These are phyloP conservation scores for Pseudococcus viburni DNA, from an alignment of 2,888 invertebrate species.

Conservation along the genomic window DNA sequence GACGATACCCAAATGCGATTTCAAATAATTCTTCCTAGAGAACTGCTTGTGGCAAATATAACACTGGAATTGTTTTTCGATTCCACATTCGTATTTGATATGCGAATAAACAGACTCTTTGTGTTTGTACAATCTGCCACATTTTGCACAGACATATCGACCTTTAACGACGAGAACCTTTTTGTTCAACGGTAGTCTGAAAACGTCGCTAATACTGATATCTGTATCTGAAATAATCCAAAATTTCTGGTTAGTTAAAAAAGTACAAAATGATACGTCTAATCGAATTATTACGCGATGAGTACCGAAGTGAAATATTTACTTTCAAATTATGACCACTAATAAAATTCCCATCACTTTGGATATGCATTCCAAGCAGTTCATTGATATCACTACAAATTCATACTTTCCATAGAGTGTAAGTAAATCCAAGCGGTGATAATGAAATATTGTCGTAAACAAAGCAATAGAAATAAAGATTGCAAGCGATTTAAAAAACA, in stretches of 20 bases:
- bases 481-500: neutral
- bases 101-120: conserved; percentile 68
- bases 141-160: conserved; percentile 66
- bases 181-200: neutral
- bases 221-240: conserved; percentile 37
- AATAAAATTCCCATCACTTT: too few species aligned
- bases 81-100: conserved; percentile 70
- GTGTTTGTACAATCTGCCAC: conserved; percentile 68
- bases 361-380: too few species aligned
- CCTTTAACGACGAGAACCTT: conserved; percentile 27
- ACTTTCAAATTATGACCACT: too few species aligned
- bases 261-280: neutral
- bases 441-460: neutral
- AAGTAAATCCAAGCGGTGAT: neutral
- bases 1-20: conserved; percentile 68
- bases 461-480: too few species aligned
- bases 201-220: conserved; percentile 14
- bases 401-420: neutral
- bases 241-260: neutral
- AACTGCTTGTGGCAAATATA: conserved; percentile 71
- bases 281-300: too few species aligned
- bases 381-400: too few species aligned
- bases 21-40: conserved; percentile 71
- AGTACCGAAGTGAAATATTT: too few species aligned
- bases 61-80: conserved; percentile 72